A percentile compares a stretch with the other conserved stretches of the same genome.
Evolutionary conservation across 2,888 invertebrate genomes (phyloP).

Genomic region (Hirtodrosophila alboralis): DNA sequence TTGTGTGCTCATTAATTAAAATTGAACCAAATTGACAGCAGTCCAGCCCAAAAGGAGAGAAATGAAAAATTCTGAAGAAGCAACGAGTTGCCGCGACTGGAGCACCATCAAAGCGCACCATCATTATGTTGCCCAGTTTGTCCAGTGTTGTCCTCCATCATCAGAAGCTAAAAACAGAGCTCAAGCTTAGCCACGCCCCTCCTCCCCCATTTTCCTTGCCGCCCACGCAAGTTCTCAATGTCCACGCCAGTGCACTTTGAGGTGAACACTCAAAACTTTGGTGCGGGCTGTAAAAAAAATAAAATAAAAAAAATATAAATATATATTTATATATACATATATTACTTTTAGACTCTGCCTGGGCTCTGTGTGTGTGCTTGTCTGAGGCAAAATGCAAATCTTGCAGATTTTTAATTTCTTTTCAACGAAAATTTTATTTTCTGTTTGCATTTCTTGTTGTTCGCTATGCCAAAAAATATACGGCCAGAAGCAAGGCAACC

Average conservation of each 20-base stretch:
- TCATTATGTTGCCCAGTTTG: conserved; percentile 31
- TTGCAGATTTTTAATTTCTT: conserved; percentile 82
- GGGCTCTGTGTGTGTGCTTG: conserved; percentile 12
- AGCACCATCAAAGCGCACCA: conserved; percentile 37
- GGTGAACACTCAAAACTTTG: conserved; percentile 75
- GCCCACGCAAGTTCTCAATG: conserved; percentile 54
- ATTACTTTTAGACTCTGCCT: conserved; percentile 33
- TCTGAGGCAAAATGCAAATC: conserved; percentile 80
- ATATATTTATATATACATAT: conserved; percentile 46
- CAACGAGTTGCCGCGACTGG: conserved; percentile 7
- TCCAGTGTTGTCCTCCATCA: conserved; percentile 1
- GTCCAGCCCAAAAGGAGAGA: too few species aligned
- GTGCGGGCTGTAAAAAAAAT: conserved; percentile 10
- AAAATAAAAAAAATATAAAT: too few species aligned
- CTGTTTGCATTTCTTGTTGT: conserved; percentile 76
- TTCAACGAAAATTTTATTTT: conserved; percentile 76
- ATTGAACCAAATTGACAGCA: conserved; percentile 70
- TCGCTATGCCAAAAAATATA: conserved; percentile 36
- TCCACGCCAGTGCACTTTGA: conserved; percentile 77
- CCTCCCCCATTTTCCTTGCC: too few species aligned
- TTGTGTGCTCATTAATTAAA: conserved; percentile 78
- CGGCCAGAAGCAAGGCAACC: conserved; percentile 57
- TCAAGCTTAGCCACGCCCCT: conserved; percentile 21
- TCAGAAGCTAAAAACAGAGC: neutral
- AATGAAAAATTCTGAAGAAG: conserved; percentile 2